Evolutionary conservation across 2,797 vertebrate species (phyloP).

Genomic region (Enteromius mattozi): DNA sequence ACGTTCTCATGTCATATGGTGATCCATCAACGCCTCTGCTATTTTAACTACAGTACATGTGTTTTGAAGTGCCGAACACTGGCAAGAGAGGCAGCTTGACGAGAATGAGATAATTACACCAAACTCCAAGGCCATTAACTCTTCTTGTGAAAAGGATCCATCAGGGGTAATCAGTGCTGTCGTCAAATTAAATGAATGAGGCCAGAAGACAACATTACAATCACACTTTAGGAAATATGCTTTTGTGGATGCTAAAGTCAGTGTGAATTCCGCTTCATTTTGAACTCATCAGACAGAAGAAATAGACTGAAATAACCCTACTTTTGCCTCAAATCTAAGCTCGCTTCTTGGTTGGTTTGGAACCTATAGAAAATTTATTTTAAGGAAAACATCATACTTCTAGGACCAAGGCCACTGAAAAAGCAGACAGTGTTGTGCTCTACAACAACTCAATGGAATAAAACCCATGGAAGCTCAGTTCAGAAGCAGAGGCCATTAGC

Average conservation of each 20-base stretch:
- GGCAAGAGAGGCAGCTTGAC: neutral
- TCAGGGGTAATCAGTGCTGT: neutral
- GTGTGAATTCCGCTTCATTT: neutral
- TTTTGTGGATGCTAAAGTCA: neutral
- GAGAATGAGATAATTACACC: conserved; percentile 38
- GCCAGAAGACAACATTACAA: conserved; percentile 3
- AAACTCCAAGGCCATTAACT: conserved; percentile 30
- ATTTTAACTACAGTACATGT: conserved; percentile 1
- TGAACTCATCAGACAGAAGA: neutral
- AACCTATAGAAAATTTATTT: neutral
- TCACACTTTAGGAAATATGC: neutral
- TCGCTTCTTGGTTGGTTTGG: neutral
- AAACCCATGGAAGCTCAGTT: neutral
- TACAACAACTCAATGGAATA: neutral
- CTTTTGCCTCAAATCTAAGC: neutral
- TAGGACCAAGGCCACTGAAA: neutral
- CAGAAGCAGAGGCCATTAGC: neutral
- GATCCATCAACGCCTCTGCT: conserved; percentile 16
- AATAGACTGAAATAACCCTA: neutral
- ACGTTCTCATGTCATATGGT: neutral
- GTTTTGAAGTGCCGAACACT: neutral
- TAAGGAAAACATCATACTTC: neutral
- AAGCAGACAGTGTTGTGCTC: neutral
- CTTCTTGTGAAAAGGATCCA: conserved; percentile 41
- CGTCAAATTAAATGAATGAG: conserved; percentile 9